Base-by-base conservation (phyloP, 2,888 invertebrate genomes). In the Creontiades dilutus region DNA sequence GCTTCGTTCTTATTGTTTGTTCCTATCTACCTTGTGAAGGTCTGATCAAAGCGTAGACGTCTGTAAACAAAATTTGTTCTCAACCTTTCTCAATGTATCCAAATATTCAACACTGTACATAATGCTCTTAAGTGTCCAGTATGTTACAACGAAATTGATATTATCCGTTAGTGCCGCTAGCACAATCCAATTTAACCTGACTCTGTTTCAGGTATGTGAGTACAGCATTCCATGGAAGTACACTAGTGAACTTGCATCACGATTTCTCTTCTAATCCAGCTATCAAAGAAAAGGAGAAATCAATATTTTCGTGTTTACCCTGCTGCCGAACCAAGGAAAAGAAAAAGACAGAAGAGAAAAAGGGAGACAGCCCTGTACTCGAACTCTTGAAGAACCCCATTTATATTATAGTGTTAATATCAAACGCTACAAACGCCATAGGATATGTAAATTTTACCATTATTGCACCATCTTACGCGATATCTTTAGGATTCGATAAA, bases 371-470 rank as follows among this genome's bases (percentile, higher is more conserved):
- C 75, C 46, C 46, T 12, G 46, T 78, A 13, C 12, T 88, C 3
- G 80, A 85, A 11, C 93, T 97, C 0, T 93, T 97, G 0, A 96
- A 94, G 93, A 97, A 97, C 93, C 97, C 97, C 0, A 94, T 97
- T 84, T 97, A 97, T 92, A 94, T 97, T 89, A 96, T 97, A 0
- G 97, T 97, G 90, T 93, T 97, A 27, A 96, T 97, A 92, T 97
- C 97, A 0, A 97, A 97, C 92, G 97, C 96, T 78, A 97, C 97
- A 0, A 97, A 96, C 91, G 97, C 97, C 0, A 96, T 97, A 85
- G 96, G 97, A 90, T 97, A 97, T 92, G 97, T 97, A 0, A 97
- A 97, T 92, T 97, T 97, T 92, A 96, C 97, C 0, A 97, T 97
- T 85, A 93, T 97, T 23, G 94, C 97, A 27, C 97, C 97, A 7